Evolutionary conservation across 2,888 invertebrate species (phyloP), one percentile per base, ranked within the genome.

Genomic region (Oithona nana): DNA sequence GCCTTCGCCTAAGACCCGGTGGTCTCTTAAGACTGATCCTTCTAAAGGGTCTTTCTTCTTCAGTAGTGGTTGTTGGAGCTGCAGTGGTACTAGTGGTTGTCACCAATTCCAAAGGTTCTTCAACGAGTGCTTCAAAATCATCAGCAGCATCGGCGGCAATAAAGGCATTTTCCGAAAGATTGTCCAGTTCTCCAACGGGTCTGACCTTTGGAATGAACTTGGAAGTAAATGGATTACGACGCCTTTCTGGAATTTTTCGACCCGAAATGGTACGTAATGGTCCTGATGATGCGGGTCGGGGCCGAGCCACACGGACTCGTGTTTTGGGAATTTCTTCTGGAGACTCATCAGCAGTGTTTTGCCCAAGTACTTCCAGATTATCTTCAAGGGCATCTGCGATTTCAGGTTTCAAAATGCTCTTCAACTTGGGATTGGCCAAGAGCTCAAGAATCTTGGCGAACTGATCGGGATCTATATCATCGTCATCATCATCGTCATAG

Each of bases 171-270:
- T 54, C 54, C n/a, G 22, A 50, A 13, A 57, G 24, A 30, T 57
- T 57, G n/a, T 57, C 57, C 57, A 57, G 28, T n/a, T 57, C 28
- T 13, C 50, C 50, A 2, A 20, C 30, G 20, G 30, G 48, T n/a
- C 22, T 62, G 24, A 62, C 56, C n/a, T 49, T 54, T n/a, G 62
- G 62, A 24, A 55, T 62, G 26, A 62, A 62, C n/a, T 56, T 16
- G 1, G 61, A 61, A 3, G 62, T 62, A 31, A 56, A 62, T 56
- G 28, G 30, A 26, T 62, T 62, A n/a, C 56, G 26, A 13, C 62
- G 30, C 1, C 26, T 8, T 4, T 39, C 20, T 26, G 62, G 62
- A 11, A 56, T 56, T 39, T 48, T 54, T 1, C 62, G 29, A n/a
- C 20, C 30, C 6, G 24, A 29, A n/a, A 22, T 57, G 30, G 20